Conservation (phyloP, 2,797 vertebrate genomes). For the Arnoldichthys spilopterus region DNA sequence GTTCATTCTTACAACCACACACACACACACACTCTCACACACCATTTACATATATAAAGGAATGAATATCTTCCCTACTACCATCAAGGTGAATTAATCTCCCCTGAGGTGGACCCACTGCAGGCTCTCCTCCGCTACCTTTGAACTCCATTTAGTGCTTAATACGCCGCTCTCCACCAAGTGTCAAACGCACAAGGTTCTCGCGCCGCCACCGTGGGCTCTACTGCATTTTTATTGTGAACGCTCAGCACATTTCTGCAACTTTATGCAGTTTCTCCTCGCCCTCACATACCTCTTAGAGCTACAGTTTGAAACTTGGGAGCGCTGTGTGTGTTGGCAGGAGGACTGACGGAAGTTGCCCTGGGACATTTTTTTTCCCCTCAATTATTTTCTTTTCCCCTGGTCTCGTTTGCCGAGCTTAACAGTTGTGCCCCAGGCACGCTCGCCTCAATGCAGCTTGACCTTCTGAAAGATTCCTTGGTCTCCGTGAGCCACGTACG, state of each 20-base stretch:
- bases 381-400: background rate
- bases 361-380: background rate
- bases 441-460: background rate
- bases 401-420: background rate
- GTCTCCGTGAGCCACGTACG: background rate
- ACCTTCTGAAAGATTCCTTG: conserved; percentile 9
- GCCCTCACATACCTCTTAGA: background rate
- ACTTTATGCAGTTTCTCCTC: background rate
- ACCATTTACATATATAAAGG: conserved; percentile 14
- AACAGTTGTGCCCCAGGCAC: background rate
- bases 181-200: conserved; percentile 30
- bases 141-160: conserved; percentile 52
- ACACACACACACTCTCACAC: background rate
- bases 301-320: background rate
- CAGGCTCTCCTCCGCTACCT: conserved; percentile 30
- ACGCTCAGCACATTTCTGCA: conserved; percentile 21
- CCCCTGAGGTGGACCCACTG: conserved; percentile 31
- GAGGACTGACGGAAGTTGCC: background rate
- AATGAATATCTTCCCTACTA: conserved; percentile 19
- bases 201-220: background rate
- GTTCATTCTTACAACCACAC: background rate
- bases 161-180: conserved; percentile 31
- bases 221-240: background rate
- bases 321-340: background rate
- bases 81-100: conserved; percentile 28